These are phyloP conservation scores for Grus americana DNA, from an alignment of 2,113 vertebrate genomes.

Conservation along the genomic window DNA sequence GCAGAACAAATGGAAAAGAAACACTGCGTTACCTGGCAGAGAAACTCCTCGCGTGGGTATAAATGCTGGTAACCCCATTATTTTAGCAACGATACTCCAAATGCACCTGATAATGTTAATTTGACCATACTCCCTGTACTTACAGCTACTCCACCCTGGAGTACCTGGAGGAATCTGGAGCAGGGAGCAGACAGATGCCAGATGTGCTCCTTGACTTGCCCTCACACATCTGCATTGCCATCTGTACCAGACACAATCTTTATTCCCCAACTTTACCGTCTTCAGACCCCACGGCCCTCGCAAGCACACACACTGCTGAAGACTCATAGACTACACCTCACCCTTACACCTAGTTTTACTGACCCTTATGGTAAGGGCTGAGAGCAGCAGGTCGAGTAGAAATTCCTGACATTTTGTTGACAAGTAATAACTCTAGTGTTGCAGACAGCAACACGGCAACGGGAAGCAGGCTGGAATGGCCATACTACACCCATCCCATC, in stretches of 20 bases:
- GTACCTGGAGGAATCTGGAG: neutral
- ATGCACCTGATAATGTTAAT: neutral
- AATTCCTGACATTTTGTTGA: neutral
- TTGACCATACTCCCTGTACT: too few relatives aligned
- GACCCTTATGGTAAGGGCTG: rapidly evolving
- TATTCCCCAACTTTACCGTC: neutral
- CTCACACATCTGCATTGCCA: neutral
- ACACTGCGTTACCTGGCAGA: neutral
- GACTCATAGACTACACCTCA: neutral
- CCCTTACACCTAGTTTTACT: neutral
- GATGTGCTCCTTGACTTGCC: neutral
- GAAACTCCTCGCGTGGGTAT: neutral
- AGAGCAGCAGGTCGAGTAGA: neutral
- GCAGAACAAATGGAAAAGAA: neutral
- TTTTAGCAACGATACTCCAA: neutral
- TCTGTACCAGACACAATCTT: neutral
- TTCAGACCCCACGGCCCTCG: rapidly evolving
- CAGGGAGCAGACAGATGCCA: neutral
- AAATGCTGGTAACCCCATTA: neutral
- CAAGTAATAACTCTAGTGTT: rapidly evolving
- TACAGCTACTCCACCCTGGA: neutral
- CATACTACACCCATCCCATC: too few relatives aligned
- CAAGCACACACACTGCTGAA: neutral
- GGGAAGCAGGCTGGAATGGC: neutral
- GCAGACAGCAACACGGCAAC: neutral